Evolutionary conservation across 2,888 invertebrate genomes (phyloP).

Genomic region (Drosophila tripunctata): DNA sequence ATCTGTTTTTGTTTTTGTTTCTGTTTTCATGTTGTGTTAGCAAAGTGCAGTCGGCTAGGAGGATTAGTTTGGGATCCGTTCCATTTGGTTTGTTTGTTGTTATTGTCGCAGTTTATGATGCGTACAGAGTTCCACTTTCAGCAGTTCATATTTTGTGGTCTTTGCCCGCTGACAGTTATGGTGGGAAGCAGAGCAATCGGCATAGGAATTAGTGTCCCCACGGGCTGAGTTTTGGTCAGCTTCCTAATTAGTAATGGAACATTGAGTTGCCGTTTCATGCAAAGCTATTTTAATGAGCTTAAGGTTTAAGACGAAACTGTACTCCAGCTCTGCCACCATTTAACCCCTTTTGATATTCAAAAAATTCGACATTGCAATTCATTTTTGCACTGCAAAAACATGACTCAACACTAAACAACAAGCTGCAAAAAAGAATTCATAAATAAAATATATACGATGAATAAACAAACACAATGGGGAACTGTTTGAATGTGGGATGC

Average conservation of each 20-base stretch:
- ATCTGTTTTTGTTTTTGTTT: constrained; percentile 40
- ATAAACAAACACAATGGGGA: constrained; percentile 69
- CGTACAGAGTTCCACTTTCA: constrained; percentile 66
- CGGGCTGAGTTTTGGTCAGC: constrained; percentile 40
- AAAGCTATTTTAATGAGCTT: constrained; percentile 44
- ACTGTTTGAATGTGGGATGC: constrained; percentile 22
- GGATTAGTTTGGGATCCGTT: constrained; percentile 66
- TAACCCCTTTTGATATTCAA: constrained; percentile 44
- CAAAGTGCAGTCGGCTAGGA: constrained; percentile 65
- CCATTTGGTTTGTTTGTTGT: constrained; percentile 58
- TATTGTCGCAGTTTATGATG: constrained; percentile 73
- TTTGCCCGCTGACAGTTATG: constrained; percentile 62
- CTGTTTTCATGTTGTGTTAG: constrained; percentile 69
- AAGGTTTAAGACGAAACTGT: constrained; percentile 41
- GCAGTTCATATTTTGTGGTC: constrained; percentile 73
- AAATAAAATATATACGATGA: constrained; percentile 68
- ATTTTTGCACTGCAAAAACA: constrained; percentile 55
- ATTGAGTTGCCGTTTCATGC: constrained; percentile 23
- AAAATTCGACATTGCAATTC: constrained; percentile 14
- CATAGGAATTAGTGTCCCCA: constrained; percentile 5
- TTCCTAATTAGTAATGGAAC: constrained; percentile 61
- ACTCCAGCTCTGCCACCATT: constrained; percentile 25
- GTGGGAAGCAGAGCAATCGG: constrained; percentile 66
- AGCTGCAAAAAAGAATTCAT: constrained; percentile 36
- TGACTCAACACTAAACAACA: constrained; percentile 61